Evolutionary conservation across 2,888 invertebrate species (phyloP), one percentile per base, ranked within the genome.

Genomic region (Heteropelma amictum): DNA sequence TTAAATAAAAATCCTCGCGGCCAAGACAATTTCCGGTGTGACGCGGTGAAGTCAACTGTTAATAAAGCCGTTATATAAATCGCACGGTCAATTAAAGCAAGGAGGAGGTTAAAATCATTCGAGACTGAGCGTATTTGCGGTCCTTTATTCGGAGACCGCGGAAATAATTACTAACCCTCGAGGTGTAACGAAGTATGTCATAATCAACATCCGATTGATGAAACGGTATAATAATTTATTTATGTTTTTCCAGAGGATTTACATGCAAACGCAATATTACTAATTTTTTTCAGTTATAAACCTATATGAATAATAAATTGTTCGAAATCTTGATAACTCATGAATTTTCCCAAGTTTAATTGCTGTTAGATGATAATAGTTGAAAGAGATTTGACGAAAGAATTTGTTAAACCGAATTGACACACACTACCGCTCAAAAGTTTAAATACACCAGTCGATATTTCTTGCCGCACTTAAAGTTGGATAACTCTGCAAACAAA

Each of bases 61-160:
- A 69, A 64, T 58, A 40, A 45, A 49, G 60, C 58, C 6, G 47
- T 69, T 74, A 47, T 74, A 63, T 35, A 69, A 74, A 70, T 60
- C 30, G 17, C 14, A 58, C 12, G 17, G 54, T 47, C 47, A 65
- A 56, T 56, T 42, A 7, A 54, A 53, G 12, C 45, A n/a, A 42
- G 12, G 38, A 35, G 14, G 53, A 65, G 23, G 19, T n/a, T 21
- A 35, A 56, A 54, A 67, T 40, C 14, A 12, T 21, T 26, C 40
- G 8, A 17, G n/a, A 26, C 5, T 10, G 10, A 30, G 42, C 28
- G 28, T 26, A 35, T 38, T 1, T 42, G 23, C 14, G 49, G 6
- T 7, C 40, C 12, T 45, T n/a, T n/a, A n/a, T n/a, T n/a, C n/a
- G n/a, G n/a, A n/a, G n/a, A n/a, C n/a, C n/a, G n/a, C n/a, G n/a